Percentiles rank a stretch among this genome's conserved stretches.
phyloP scores from a whole-genome alignment of 2,113 vertebrate species.

The Prionailurus viverrinus region DNA sequence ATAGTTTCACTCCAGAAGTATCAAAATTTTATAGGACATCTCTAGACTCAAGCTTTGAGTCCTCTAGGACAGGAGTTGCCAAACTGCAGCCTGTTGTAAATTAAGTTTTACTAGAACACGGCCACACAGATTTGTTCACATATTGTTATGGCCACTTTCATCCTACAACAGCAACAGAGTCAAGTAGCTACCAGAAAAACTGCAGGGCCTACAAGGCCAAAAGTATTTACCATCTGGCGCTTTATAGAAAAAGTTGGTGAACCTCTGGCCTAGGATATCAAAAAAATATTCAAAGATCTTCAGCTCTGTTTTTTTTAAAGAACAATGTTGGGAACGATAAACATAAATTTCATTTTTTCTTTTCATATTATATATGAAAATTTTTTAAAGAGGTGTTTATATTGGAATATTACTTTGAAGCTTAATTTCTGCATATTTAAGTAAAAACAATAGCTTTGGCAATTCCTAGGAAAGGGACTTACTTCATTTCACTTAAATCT shows the following conservation, averaged over 20 bases:
- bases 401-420: conserved; percentile 60
- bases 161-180: background rate
- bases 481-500: background rate
- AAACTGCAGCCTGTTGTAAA: background rate
- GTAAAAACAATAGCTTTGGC: conserved; percentile 8
- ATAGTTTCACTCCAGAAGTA: background rate
- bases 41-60: background rate
- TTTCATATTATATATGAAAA: background rate
- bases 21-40: background rate
- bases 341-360: conserved; percentile 36
- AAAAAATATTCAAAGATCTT: background rate
- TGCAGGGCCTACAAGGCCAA: background rate
- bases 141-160: background rate
- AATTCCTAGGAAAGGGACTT: conserved; percentile 34
- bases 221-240: background rate
- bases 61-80: background rate
- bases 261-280: background rate
- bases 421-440: background rate
- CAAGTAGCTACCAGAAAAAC: background rate
- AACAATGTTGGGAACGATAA: background rate
- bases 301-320: conserved; percentile 39
- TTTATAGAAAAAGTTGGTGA: background rate
- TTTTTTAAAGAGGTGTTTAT: background rate
- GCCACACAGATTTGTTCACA: accelerated
- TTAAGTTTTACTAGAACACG: background rate